These are phyloP conservation scores for Gymnosoma rotundatum DNA, from an alignment of 2,888 invertebrate species.

Conservation along the genomic window DNA sequence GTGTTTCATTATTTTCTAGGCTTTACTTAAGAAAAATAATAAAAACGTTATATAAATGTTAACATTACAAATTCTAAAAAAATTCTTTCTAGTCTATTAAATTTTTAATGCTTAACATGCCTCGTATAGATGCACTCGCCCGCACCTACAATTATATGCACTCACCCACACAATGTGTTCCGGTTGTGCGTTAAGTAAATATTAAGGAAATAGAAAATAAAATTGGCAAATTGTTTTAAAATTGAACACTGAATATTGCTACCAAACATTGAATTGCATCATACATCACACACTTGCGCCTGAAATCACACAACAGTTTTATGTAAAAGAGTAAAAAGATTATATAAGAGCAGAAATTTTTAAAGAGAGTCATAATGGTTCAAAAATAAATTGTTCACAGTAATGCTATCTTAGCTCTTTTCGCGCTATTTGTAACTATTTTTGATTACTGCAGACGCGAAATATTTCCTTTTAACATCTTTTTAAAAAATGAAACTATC, in stretches of 20 bases:
- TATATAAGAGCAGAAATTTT: not conserved
- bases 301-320: not conserved
- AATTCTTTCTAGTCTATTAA: slow-evolving; percentile 32
- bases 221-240: slow-evolving; percentile 31
- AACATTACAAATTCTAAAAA: not conserved
- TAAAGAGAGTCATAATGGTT: no score
- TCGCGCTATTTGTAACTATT: no score
- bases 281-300: slow-evolving; percentile 28
- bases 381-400: no score
- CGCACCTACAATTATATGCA: not conserved
- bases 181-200: slow-evolving; percentile 4
- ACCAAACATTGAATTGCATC: not conserved
- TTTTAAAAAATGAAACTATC: no score
- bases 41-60: slow-evolving; percentile 20
- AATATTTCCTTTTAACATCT: no score
- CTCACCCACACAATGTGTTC: not conserved
- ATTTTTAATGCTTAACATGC: slow-evolving; percentile 32
- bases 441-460: no score
- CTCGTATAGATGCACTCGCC: not conserved
- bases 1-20: not conserved
- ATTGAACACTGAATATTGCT: not conserved
- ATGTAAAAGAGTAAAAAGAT: not conserved
- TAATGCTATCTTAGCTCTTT: no score
- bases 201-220: not conserved
- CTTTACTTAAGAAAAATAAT: slow-evolving; percentile 37